Evolutionary conservation across 2,888 invertebrate species (phyloP).

Genomic region (Cynaeus angustus): DNA sequence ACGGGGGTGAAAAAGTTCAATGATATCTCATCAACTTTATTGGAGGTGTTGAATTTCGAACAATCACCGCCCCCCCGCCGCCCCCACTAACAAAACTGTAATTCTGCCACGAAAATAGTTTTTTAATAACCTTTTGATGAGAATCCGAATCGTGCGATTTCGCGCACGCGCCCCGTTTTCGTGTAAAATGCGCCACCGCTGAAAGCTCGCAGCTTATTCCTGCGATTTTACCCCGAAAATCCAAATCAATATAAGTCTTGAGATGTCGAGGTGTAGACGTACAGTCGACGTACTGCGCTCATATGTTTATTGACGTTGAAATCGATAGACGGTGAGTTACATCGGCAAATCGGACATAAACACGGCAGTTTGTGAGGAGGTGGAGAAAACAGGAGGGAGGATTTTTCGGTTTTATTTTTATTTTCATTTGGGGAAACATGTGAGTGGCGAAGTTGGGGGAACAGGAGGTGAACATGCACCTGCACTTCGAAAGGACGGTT

Average conservation of each 20-base stretch:
- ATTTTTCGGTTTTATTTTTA: constrained; percentile 1
- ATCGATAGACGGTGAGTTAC: constrained; percentile 42
- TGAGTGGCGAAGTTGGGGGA: constrained; percentile 15
- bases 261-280: constrained; percentile 60
- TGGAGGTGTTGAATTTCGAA: not conserved
- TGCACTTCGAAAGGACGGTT: constrained; percentile 95
- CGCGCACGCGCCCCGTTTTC: constrained; percentile 48
- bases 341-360: constrained; percentile 25
- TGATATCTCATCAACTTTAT: not conserved
- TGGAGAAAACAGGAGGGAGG: constrained; percentile 5
- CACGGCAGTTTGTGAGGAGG: constrained; percentile 21
- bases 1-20: not conserved
- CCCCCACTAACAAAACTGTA: not conserved
- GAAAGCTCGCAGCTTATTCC: constrained; percentile 55
- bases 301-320: constrained; percentile 50
- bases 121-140: constrained; percentile 9
- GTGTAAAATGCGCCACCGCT: constrained; percentile 59
- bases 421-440: constrained; percentile 26
- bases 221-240: constrained; percentile 63
- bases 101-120: constrained; percentile 4
- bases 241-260: constrained; percentile 67
- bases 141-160: not conserved
- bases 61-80: not conserved
- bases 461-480: constrained; percentile 82
- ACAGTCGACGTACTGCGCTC: constrained; percentile 35